phyloP scores from a whole-genome alignment of 2,888 invertebrate genomes.

The Heliconius cydno region DNA sequence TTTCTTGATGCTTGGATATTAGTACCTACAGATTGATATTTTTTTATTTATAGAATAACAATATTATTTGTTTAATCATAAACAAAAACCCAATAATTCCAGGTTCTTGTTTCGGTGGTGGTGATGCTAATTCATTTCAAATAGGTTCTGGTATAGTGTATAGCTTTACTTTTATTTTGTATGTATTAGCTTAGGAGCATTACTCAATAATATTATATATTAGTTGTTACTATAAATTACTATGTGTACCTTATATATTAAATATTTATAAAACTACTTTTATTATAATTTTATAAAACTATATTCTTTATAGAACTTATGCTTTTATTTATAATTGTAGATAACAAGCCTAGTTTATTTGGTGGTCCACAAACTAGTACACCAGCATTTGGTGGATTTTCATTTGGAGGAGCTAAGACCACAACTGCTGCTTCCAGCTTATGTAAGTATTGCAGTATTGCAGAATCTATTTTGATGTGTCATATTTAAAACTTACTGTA shows the following conservation, averaged over 20 bases:
- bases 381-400: constrained; percentile 62
- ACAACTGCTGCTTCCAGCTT: constrained; percentile 61
- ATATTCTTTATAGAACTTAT: background rate
- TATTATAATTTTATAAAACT: background rate
- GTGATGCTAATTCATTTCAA: constrained; percentile 72
- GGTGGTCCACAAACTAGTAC: constrained; percentile 56
- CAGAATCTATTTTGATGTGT: background rate
- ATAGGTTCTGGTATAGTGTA: constrained; percentile 51
- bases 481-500: background rate
- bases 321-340: constrained; percentile 32
- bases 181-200: background rate
- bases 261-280: background rate
- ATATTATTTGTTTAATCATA: background rate
- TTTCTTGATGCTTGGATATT: background rate
- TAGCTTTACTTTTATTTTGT: constrained; percentile 42
- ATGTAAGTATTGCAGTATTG: constrained; percentile 57
- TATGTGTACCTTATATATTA: too few species aligned
- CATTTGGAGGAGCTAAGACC: constrained; percentile 68
- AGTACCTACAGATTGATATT: background rate
- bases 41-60: background rate
- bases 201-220: background rate
- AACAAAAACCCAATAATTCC: constrained; percentile 44
- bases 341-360: constrained; percentile 49
- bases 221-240: background rate
- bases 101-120: constrained; percentile 71